phyloP scores from a whole-genome alignment of 2,113 vertebrate species.

The Mustela lutreola region DNA sequence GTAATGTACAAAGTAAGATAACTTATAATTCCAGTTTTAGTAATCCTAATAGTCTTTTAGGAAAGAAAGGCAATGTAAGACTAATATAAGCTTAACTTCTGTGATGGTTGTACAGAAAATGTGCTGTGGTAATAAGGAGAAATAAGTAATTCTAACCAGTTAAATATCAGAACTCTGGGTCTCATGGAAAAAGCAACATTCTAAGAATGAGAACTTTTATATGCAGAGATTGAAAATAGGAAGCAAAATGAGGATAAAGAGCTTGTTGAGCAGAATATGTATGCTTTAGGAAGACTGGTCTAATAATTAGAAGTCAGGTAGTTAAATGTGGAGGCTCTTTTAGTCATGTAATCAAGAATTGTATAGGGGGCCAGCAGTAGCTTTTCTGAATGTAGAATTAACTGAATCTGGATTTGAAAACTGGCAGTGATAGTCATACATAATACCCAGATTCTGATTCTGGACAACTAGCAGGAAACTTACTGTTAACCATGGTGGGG shows the following conservation, averaged over 20 bases:
- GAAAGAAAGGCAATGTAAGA: not conserved
- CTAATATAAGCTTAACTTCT: not conserved
- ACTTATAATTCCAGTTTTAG: not conserved
- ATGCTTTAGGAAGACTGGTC: slow-evolving; percentile 2
- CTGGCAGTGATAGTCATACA: not conserved
- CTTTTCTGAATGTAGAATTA: not conserved
- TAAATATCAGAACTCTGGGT: not conserved
- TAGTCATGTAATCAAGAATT: not conserved
- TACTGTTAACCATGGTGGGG: not conserved
- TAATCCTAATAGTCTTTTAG: not conserved
- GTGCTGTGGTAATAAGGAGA: not conserved
- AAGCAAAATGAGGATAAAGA: slow-evolving; percentile 18
- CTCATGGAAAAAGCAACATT: not conserved
- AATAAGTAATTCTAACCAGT: slow-evolving; percentile 8
- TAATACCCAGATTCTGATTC: not conserved
- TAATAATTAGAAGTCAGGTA: not conserved
- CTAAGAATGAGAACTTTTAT: slow-evolving; percentile 1
- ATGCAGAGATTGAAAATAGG: slow-evolving; percentile 13
- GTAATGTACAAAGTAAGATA: not conserved
- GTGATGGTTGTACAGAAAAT: not conserved
- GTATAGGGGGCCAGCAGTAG: not conserved
- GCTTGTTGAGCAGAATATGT: not conserved
- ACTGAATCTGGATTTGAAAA: slow-evolving; percentile 38
- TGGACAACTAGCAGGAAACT: not conserved
- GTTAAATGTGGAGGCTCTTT: not conserved